phyloP scores from a whole-genome alignment of 2,797 vertebrate species.

The Macroramphosus scolopax region DNA sequence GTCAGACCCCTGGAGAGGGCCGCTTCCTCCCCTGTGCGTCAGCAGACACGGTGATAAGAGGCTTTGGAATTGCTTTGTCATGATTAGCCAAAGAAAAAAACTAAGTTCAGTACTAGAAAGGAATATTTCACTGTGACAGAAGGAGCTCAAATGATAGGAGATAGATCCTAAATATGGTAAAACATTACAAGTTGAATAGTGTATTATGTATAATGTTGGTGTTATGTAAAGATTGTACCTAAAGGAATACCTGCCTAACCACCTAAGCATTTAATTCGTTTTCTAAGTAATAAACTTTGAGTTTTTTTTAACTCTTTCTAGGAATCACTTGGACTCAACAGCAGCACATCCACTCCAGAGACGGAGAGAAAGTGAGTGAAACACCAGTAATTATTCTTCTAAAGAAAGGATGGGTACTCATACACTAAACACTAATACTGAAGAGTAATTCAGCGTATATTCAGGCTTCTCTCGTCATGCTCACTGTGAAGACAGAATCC shows the following conservation, averaged over 20 bases:
- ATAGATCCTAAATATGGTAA: not conserved
- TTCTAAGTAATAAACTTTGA: not conserved
- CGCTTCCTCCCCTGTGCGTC: slow-evolving; percentile 39
- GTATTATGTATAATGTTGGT: slow-evolving; percentile 4
- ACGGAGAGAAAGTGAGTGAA: slow-evolving; percentile 87
- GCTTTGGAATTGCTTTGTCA: slow-evolving; percentile 23
- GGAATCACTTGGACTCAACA: slow-evolving; percentile 90
- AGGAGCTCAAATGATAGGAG: slow-evolving; percentile 10
- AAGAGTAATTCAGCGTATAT: too few species aligned
- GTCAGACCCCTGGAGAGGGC: slow-evolving; percentile 38
- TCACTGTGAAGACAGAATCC: too few species aligned
- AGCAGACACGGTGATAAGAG: slow-evolving; percentile 38
- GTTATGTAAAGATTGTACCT: not conserved
- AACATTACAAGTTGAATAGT: not conserved
- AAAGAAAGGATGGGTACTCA: too few species aligned
- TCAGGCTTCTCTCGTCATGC: too few species aligned
- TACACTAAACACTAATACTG: too few species aligned
- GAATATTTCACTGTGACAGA: slow-evolving; percentile 6
- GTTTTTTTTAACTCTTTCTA: slow-evolving; percentile 47
- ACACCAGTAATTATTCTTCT: not conserved
- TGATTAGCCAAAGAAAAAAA: slow-evolving; percentile 22
- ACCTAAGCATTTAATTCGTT: not conserved
- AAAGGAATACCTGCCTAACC: not conserved
- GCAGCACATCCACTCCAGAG: slow-evolving; percentile 86
- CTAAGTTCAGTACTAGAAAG: slow-evolving; percentile 1